A percentile compares a stretch with the other conserved stretches of the same genome.
Evolutionary conservation across 2,797 vertebrate species (phyloP).

Genomic region (Danio albolineatus): DNA sequence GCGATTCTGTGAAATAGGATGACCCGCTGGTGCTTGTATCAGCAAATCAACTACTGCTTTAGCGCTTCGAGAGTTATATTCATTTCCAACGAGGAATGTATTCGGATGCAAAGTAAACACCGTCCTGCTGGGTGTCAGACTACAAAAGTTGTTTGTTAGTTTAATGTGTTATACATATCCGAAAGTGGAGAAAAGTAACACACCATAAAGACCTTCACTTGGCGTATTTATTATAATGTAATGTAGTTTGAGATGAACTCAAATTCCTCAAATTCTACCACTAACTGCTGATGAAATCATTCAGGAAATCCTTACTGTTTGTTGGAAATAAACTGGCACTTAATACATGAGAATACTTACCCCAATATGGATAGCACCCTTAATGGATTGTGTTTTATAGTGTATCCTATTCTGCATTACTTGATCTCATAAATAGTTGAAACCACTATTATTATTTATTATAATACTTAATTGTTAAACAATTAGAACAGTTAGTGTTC

Average conservation of each 20-base stretch:
- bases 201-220: neutral
- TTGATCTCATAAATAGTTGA: too few relatives aligned
- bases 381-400: too few relatives aligned
- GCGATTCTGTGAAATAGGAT: constrained; percentile 61
- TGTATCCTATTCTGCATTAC: too few relatives aligned
- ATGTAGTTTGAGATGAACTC: neutral
- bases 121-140: constrained; percentile 41
- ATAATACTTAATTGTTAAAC: too few relatives aligned
- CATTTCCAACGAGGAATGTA: constrained; percentile 27
- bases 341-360: too few relatives aligned
- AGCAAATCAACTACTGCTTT: constrained; percentile 72
- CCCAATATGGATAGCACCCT: too few relatives aligned
- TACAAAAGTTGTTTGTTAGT: constrained; percentile 11
- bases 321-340: too few relatives aligned
- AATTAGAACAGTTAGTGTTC: too few relatives aligned
- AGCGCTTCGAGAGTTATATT: constrained; percentile 67
- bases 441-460: too few relatives aligned
- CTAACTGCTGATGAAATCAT: neutral
- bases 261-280: neutral
- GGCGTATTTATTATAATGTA: neutral
- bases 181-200: constrained; percentile 6
- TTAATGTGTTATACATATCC: constrained; percentile 6
- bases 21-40: constrained; percentile 63
- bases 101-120: constrained; percentile 45
- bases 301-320: neutral